Evolutionary conservation across 1,140 invertebrate species (phyloP).

Genomic region (Pantala flavescens): DNA sequence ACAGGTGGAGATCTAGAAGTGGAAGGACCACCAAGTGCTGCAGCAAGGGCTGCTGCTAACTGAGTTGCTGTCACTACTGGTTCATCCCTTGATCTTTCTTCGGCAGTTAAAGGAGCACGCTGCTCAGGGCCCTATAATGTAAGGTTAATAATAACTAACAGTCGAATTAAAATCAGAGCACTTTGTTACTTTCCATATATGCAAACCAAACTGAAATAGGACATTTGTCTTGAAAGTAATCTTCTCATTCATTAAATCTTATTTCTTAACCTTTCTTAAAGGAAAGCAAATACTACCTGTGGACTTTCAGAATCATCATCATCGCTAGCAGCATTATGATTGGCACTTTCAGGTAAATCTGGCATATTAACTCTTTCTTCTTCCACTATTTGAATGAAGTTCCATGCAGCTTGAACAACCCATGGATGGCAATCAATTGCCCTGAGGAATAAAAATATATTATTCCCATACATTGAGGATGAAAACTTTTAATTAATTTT

Average conservation of each 20-base stretch:
- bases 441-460: constrained; percentile 26
- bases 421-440: constrained; percentile 40
- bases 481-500: neutral
- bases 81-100: constrained; percentile 28
- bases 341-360: constrained; percentile 30
- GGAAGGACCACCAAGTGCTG: constrained; percentile 30
- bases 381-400: constrained; percentile 41
- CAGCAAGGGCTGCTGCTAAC: constrained; percentile 39
- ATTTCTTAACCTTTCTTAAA: too few species aligned
- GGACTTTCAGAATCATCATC: constrained; percentile 48
- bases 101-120: constrained; percentile 25
- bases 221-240: too few species aligned
- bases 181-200: constrained; percentile 31
- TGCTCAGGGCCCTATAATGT: constrained; percentile 18
- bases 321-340: constrained; percentile 42
- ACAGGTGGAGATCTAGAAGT: constrained; percentile 26
- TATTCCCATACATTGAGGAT: neutral
- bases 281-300: constrained; percentile 25
- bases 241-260: too few species aligned
- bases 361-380: constrained; percentile 32
- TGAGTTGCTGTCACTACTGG: constrained; percentile 39
- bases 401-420: constrained; percentile 39
- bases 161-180: constrained; percentile 27
- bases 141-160: neutral
- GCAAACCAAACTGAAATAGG: neutral